A percentile compares a stretch with the other conserved stretches of the same genome.
These are phyloP conservation scores for Microtus montanus DNA, from an alignment of 2,113 vertebrate genomes.

Conservation along the genomic window DNA sequence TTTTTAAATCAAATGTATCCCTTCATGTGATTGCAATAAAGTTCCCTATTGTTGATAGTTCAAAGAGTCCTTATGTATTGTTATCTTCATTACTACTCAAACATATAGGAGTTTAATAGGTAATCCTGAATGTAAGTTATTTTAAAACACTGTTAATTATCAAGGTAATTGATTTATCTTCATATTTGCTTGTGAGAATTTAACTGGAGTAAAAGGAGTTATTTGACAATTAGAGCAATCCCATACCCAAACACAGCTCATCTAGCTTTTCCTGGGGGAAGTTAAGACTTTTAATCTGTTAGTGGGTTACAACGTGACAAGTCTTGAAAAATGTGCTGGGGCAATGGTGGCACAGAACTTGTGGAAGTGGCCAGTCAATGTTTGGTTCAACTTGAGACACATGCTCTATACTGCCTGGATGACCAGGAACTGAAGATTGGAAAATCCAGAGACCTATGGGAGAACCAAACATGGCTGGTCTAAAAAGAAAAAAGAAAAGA, in stretches of 20 bases:
- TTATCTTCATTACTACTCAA: neutral
- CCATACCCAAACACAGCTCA: neutral
- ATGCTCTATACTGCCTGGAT: too few species aligned
- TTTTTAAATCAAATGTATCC: neutral
- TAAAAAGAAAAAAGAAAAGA: neutral
- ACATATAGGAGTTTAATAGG: neutral
- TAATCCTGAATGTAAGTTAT: neutral
- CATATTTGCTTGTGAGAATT: constrained; percentile 23
- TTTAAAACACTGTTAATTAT: constrained; percentile 20
- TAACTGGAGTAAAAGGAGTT: constrained; percentile 34
- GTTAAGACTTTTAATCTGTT: neutral
- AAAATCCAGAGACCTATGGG: neutral
- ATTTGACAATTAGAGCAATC: neutral
- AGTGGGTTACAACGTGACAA: neutral
- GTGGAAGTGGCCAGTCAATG: neutral
- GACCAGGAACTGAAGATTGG: too few species aligned
- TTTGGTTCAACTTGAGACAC: too few species aligned
- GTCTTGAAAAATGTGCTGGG: neutral
- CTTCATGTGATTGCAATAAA: constrained; percentile 3
- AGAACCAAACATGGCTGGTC: neutral
- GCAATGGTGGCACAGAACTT: neutral
- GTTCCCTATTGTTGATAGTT: neutral
- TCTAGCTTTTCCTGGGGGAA: neutral
- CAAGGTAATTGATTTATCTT: neutral
- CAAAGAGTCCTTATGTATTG: neutral